Evolutionary conservation across 2,797 vertebrate genomes (phyloP).

Genomic region (Glossophaga mutica): DNA sequence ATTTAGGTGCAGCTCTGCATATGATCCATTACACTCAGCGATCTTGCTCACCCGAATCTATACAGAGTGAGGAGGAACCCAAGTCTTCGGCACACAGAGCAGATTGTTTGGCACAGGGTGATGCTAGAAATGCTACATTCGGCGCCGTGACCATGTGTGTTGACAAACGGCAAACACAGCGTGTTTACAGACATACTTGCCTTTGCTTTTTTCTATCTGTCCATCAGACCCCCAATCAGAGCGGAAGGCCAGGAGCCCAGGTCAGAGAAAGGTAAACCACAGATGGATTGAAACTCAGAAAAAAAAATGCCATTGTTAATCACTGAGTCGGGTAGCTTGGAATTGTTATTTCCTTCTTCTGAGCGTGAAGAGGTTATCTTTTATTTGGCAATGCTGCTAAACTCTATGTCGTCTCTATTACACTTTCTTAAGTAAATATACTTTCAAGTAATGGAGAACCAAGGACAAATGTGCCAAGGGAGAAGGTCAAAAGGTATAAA

Average conservation of each 20-base stretch:
- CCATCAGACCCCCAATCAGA: neutral
- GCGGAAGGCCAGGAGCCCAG: neutral
- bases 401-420: neutral
- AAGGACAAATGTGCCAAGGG: neutral
- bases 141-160: neutral
- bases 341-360: slow-evolving; percentile 24
- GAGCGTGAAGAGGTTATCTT: neutral
- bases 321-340: neutral
- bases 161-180: slow-evolving; percentile 14
- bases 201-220: neutral
- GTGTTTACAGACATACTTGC: neutral
- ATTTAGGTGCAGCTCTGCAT: neutral
- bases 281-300: neutral
- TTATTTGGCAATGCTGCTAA: neutral
- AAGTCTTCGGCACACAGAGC: neutral
- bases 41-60: neutral
- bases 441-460: slow-evolving; percentile 22
- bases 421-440: neutral
- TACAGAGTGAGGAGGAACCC: neutral
- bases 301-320: neutral
- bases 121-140: slow-evolving; percentile 3
- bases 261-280: slow-evolving; percentile 5
- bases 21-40: neutral
- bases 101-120: neutral
- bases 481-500: neutral